A percentile compares a stretch with the other conserved stretches of the same genome.
These are phyloP conservation scores for Microcebus murinus DNA, from an alignment of 2,113 vertebrate species.

Conservation along the genomic window DNA sequence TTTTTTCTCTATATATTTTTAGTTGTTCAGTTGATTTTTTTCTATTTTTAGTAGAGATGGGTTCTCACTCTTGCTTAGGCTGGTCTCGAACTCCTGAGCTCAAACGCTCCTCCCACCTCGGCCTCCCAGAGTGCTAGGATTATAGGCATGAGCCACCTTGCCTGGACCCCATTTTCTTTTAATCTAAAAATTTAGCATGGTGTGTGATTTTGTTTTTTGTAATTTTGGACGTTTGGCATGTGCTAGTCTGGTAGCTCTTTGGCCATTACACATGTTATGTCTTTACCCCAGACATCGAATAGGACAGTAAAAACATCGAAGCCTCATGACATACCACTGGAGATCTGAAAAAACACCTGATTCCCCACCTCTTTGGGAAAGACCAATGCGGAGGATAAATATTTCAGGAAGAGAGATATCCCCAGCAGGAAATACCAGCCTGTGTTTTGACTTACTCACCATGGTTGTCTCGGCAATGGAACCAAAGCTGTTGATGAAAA, in stretches of 20 bases:
- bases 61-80: too few relatives aligned
- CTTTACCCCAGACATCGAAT: neutral
- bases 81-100: too few relatives aligned
- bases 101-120: too few relatives aligned
- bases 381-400: neutral
- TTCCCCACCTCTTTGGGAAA: neutral
- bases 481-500: constrained; percentile 99
- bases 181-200: constrained; percentile 1
- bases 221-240: neutral
- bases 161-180: neutral
- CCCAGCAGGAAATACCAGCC: neutral
- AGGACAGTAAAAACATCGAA: neutral
- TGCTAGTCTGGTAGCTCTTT: neutral
- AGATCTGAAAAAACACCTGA: neutral
- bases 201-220: constrained; percentile 1
- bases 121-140: too few relatives aligned
- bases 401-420: neutral
- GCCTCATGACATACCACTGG: neutral
- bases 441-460: constrained; percentile 88
- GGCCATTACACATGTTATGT: neutral
- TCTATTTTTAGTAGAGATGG: too few relatives aligned
- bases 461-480: constrained; percentile 99
- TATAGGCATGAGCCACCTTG: too few relatives aligned
- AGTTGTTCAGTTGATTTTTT: too few relatives aligned
- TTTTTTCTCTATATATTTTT: too few relatives aligned